Percentiles rank a stretch among this genome's conserved stretches.
These are phyloP conservation scores for Nebria ingens DNA, from an alignment of 1,140 invertebrate species.

Conservation along the genomic window DNA sequence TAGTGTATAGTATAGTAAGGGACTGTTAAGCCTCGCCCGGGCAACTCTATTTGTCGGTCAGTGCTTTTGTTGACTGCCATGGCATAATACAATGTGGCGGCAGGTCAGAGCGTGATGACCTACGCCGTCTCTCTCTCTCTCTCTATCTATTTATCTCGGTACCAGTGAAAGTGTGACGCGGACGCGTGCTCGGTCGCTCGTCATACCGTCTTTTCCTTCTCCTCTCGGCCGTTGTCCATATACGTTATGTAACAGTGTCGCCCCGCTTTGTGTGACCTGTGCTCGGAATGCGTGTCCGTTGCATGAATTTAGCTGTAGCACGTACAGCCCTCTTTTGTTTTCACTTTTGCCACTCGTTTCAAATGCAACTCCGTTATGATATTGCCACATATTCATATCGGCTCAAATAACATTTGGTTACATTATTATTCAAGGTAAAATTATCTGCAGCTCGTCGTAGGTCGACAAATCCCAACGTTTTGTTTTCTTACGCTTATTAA, in stretches of 20 bases:
- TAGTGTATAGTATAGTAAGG: neutral
- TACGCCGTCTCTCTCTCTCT: too few relatives aligned
- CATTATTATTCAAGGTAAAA: too few relatives aligned
- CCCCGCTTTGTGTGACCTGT: too few relatives aligned
- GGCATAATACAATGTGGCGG: neutral
- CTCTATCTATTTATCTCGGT: too few relatives aligned
- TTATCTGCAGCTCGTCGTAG: too few relatives aligned
- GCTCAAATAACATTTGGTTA: too few relatives aligned
- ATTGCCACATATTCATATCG: too few relatives aligned
- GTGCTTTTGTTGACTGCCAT: neutral
- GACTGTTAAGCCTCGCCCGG: neutral
- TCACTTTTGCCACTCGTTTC: neutral
- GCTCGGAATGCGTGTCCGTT: neutral
- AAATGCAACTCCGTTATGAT: too few relatives aligned
- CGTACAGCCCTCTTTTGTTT: neutral
- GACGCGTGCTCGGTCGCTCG: neutral
- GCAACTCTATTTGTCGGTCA: neutral
- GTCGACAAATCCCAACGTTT: too few relatives aligned
- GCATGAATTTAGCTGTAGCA: too few relatives aligned
- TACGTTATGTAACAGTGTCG: neutral
- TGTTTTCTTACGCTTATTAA: too few relatives aligned
- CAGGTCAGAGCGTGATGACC: neutral
- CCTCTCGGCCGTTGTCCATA: too few relatives aligned
- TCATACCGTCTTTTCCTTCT: neutral
- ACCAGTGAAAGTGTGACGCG: slow-evolving; percentile 7